Base-by-base conservation (phyloP, 1,140 invertebrate species). In the Artemia franciscana region DNA sequence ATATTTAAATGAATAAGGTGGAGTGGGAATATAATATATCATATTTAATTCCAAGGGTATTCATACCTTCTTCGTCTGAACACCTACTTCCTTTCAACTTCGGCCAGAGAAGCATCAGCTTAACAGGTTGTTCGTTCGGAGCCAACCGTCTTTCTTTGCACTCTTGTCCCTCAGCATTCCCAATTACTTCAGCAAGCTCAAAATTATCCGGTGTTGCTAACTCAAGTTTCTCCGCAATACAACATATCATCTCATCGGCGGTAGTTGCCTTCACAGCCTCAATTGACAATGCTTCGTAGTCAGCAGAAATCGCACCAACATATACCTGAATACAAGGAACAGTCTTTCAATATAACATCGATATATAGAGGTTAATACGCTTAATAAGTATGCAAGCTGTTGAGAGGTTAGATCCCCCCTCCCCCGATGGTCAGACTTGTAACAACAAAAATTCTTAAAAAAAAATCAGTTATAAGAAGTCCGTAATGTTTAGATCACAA, bases 71-170 rank as follows among this genome's bases (percentile, higher is more conserved):
- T 21, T 2, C 18, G 24, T 23, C 24, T 15, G 18, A 56, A 56
- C 23, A 64, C 60, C 59, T 62, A 67, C 63, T 61, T 62, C 57
- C 62, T 21, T 62, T 25, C 61, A 66, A 51, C 72, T 89, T 88
- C 18, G 91, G 91, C 92, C 91, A 96, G 5, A 96, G 76, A 67
- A 91, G 77, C 83, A 94, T 92, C 26, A 95, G 79, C 24, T 86
- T 84, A 5, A 93, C 90, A 1, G 92, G 92, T 69, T 85, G 89
- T 72, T 96, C 91, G 24, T 79, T 77, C 30, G 83, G 78, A 57
- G 85, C 86, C 18, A 97, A 78, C 68, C 91, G 77, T 64, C 91
- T 75, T 75, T 95, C 92, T 72, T 95, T 94, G 71, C 90, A 94
- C 71, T 92, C 86, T 68, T 86, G 82, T 15, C 85, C 84, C 62